Evolutionary conservation across 2,113 vertebrate genomes (phyloP).

Genomic region (Salminus brasiliensis): DNA sequence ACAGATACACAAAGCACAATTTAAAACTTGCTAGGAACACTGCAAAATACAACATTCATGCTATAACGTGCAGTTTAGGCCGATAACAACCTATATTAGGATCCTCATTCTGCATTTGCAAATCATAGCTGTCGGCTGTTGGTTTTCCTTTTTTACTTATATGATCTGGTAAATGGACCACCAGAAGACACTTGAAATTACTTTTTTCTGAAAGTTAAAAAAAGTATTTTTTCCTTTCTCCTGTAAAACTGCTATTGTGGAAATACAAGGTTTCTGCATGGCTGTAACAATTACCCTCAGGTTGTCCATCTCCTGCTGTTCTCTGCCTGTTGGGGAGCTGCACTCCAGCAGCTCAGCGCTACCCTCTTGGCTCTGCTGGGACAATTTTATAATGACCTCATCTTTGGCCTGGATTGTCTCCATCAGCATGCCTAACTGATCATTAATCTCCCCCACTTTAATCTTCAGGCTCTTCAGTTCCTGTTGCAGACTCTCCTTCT

Average conservation of each 20-base stretch:
- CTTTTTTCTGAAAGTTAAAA: too few species aligned
- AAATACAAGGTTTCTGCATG: too few species aligned
- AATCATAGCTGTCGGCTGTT: too few species aligned
- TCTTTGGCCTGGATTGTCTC: conserved; percentile 98
- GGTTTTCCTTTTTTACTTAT: too few species aligned
- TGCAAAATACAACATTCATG: too few species aligned
- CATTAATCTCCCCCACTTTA: conserved; percentile 89
- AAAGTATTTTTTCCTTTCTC: too few species aligned
- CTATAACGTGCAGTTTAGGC: too few species aligned
- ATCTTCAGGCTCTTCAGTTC: conserved; percentile 85
- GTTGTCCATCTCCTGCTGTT: conserved; percentile 85
- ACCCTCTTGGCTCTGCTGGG: conserved; percentile 76
- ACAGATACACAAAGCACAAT: background rate
- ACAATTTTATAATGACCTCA: conserved; percentile 93
- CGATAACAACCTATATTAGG: background rate
- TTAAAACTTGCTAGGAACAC: too few species aligned
- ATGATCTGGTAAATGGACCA: too few species aligned
- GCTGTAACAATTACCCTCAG: conserved; percentile 92
- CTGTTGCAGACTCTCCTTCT: conserved; percentile 87
- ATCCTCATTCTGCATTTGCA: background rate
- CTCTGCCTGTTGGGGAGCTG: conserved; percentile 59
- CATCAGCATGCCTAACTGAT: conserved; percentile 91
- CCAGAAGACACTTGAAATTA: too few species aligned
- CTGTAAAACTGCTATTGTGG: too few species aligned
- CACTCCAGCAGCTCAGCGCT: conserved; percentile 56